Base-by-base conservation (phyloP, 2,888 invertebrate species). In the Polydrusus pterygomalis region DNA sequence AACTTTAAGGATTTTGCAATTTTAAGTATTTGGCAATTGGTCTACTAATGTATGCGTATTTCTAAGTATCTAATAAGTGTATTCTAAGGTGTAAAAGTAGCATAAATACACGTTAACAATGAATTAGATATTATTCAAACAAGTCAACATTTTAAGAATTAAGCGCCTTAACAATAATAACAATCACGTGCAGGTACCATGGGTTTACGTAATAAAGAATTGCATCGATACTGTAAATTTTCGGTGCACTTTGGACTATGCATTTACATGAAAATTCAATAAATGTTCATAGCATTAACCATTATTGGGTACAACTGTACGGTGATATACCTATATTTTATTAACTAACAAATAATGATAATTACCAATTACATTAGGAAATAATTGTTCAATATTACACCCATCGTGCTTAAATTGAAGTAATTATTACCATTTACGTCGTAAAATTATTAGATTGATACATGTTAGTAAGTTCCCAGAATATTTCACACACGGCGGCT, bases 221-320 rank as follows among this genome's bases (percentile, higher is more conserved):
- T 72, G 65, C 54, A 72, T 64, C 64, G 65, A 49, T 58, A 63
- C 47, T 58, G 68, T 63, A 69, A 60, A 62, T 38, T 79, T 81
- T 78, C 68, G 51, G 73, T 80, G 82, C 79, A 82, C 82, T 81
- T 81, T 81, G 79, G 64, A 77, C 81, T 77, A 43, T 78, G 77
- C 79, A 81, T 81, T 81, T 80, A 79, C 80, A 79, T 79, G 78
- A 78, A 80, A 81, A 80, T 78, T 78, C 74, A 76, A 72, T 76
- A 76, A 75, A 75, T 43, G 76, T 76, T 68, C 54, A 60, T 47
- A 65, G 47, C 72, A 67, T 73, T 58, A 65, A 58, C 65, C 54
- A 64, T 64, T 56, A 65, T 43, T 51, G 18, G 64, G 18, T 40
- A 63, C 17, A 62, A 70, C 51, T 70, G 47, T 38, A 70, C 8